Percentiles rank a stretch among this genome's conserved stretches.
Conservation (phyloP, 1,140 invertebrate species). For the Drosophila triauraria region DNA sequence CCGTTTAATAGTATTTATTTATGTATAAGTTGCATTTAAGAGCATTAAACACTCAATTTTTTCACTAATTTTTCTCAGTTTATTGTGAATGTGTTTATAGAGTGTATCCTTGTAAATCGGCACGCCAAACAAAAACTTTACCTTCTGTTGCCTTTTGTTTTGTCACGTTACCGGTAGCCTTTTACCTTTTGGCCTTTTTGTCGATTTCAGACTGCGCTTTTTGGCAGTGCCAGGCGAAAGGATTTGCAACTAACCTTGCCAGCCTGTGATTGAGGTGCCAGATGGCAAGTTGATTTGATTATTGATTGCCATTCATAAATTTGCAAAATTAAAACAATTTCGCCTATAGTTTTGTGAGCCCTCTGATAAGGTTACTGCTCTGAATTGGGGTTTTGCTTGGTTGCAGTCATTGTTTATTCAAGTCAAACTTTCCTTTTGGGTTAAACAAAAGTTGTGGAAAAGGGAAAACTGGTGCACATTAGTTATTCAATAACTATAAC, state of each 20-base stretch:
- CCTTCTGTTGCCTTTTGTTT: conserved; percentile 44
- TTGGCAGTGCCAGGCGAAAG: conserved; percentile 43
- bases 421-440: conserved; percentile 20
- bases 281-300: conserved; percentile 59
- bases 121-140: conserved; percentile 57
- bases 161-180: conserved; percentile 43
- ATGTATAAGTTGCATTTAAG: neutral
- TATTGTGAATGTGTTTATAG: conserved; percentile 19
- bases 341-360: conserved; percentile 15
- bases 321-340: conserved; percentile 39
- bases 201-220: conserved; percentile 48
- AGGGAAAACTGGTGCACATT: conserved; percentile 11
- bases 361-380: conserved; percentile 43
- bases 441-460: conserved; percentile 23
- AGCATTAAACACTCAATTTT: too few species aligned
- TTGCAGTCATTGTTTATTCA: conserved; percentile 28
- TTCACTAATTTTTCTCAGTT: neutral
- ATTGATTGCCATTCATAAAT: conserved; percentile 59
- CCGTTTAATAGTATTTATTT: neutral
- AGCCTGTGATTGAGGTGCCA: conserved; percentile 55
- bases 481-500: neutral
- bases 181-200: conserved; percentile 1
- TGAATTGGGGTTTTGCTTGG: conserved; percentile 33
- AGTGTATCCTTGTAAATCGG: conserved; percentile 53
- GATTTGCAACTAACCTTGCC: conserved; percentile 46